Evolutionary conservation across 2,888 invertebrate genomes (phyloP).

Genomic region (Cerastoderma edule): DNA sequence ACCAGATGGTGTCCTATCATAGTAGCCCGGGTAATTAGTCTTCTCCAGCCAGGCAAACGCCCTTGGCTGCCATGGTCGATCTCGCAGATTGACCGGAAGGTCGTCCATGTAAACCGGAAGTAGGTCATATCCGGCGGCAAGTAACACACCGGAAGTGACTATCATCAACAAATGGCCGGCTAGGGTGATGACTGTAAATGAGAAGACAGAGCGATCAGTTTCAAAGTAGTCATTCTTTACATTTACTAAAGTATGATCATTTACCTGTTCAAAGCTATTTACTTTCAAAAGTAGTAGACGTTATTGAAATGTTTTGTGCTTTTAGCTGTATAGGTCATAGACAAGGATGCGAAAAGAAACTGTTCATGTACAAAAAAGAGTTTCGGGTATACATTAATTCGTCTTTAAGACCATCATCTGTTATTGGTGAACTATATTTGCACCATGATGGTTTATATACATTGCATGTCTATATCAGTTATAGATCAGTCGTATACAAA

Average conservation of each 20-base stretch:
- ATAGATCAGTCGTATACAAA: not conserved
- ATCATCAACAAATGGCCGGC: conserved; percentile 55
- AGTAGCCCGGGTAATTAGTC: conserved; percentile 41
- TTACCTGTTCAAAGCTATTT: too few relatives aligned
- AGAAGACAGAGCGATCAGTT: not conserved
- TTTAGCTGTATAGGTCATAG: not conserved
- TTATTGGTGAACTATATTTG: not conserved
- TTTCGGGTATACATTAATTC: too few relatives aligned
- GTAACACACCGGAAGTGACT: conserved; percentile 53
- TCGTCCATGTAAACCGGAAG: conserved; percentile 69
- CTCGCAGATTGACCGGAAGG: conserved; percentile 72
- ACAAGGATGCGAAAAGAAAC: not conserved
- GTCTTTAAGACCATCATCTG: not conserved
- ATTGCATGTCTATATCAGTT: not conserved
- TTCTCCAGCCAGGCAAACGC: conserved; percentile 65
- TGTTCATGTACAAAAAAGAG: not conserved
- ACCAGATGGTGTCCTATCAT: conserved; percentile 31
- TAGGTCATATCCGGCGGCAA: conserved; percentile 66
- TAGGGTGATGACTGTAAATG: conserved; percentile 63
- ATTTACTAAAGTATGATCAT: too few relatives aligned
- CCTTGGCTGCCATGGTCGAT: conserved; percentile 66
- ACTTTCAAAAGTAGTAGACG: not conserved
- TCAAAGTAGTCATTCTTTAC: not conserved
- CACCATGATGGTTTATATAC: not conserved
- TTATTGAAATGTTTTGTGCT: not conserved